These are phyloP conservation scores for Cordilura impudica DNA, from an alignment of 2,888 invertebrate genomes.

Conservation along the genomic window DNA sequence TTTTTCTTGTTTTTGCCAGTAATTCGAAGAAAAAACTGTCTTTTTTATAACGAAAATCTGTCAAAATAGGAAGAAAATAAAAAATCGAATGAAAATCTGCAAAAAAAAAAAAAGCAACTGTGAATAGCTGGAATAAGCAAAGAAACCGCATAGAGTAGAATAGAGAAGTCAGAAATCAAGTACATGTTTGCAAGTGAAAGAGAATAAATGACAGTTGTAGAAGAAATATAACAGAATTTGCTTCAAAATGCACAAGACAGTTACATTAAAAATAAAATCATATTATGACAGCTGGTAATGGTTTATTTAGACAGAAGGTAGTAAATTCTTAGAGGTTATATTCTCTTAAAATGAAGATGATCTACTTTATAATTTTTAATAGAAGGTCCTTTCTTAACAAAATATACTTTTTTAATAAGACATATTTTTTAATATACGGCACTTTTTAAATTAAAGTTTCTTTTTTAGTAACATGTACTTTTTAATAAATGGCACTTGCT, in stretches of 20 bases:
- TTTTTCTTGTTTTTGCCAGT: slow-evolving; percentile 23
- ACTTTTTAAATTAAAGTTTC: too few relatives aligned
- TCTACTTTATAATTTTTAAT: too few relatives aligned
- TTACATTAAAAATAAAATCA: slow-evolving; percentile 62
- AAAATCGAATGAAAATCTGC: slow-evolving; percentile 13
- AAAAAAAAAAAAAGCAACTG: background rate
- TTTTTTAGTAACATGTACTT: too few relatives aligned
- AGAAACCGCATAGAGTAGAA: background rate
- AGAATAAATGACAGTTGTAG: slow-evolving; percentile 1
- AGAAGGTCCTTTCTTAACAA: too few relatives aligned
- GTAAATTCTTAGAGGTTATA: background rate
- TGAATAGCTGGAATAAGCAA: slow-evolving; percentile 14
- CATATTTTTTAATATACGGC: too few relatives aligned
- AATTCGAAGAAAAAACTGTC: slow-evolving; percentile 4
- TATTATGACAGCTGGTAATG: slow-evolving; percentile 61
- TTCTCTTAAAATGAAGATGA: background rate
- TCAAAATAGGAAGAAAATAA: slow-evolving; percentile 43
- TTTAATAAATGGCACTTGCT: too few relatives aligned
- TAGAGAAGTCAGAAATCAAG: too few relatives aligned
- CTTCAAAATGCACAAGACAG: slow-evolving; percentile 54
- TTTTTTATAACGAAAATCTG: slow-evolving; percentile 44
- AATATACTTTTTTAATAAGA: too few relatives aligned
- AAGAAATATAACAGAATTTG: slow-evolving; percentile 35
- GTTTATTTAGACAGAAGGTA: slow-evolving; percentile 53
- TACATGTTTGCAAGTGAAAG: background rate